Conservation (phyloP, 92 coral and sea anemone species). For the Muricea muricata region DNA sequence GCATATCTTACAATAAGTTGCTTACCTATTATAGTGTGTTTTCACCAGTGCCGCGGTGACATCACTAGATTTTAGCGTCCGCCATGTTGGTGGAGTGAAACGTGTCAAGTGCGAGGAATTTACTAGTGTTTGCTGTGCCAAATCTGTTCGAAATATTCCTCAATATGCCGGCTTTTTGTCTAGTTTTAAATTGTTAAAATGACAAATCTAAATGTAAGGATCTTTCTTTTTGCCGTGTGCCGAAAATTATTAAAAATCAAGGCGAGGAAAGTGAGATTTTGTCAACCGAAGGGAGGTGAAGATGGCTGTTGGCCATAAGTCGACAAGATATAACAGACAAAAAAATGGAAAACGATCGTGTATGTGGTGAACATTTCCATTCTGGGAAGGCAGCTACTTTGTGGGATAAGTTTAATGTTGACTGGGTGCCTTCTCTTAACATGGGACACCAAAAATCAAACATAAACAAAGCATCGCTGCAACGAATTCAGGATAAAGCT, state of each 20-base stretch:
- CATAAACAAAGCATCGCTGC: slow-evolving; percentile 19
- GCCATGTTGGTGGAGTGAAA: slow-evolving; percentile 58
- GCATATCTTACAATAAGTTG: neutral
- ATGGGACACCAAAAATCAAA: no score
- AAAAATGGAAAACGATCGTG: slow-evolving; percentile 13
- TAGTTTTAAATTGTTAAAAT: slow-evolving; percentile 48
- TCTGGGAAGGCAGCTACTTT: slow-evolving; percentile 39
- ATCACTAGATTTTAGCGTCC: slow-evolving; percentile 45
- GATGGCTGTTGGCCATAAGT: slow-evolving; percentile 32
- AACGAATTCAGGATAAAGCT: slow-evolving; percentile 29
- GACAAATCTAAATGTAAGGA: slow-evolving; percentile 44
- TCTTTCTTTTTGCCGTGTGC: slow-evolving; percentile 65
- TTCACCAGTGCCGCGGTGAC: slow-evolving; percentile 35
- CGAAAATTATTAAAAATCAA: slow-evolving; percentile 66
- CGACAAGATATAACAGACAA: slow-evolving; percentile 23
- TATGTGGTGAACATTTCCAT: slow-evolving; percentile 24
- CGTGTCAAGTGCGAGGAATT: neutral
- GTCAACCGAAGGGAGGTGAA: slow-evolving; percentile 56
- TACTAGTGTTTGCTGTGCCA: slow-evolving; percentile 15
- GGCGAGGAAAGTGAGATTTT: slow-evolving; percentile 64
- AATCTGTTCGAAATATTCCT: slow-evolving; percentile 42
- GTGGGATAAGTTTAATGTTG: slow-evolving; percentile 39
- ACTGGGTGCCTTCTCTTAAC: slow-evolving; percentile 42
- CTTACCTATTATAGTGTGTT: slow-evolving; percentile 16
- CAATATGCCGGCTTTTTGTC: slow-evolving; percentile 50